A percentile compares a stretch with the other conserved stretches of the same genome.
These are phyloP conservation scores for Lerema accius DNA, from an alignment of 1,140 invertebrate species.

Conservation along the genomic window DNA sequence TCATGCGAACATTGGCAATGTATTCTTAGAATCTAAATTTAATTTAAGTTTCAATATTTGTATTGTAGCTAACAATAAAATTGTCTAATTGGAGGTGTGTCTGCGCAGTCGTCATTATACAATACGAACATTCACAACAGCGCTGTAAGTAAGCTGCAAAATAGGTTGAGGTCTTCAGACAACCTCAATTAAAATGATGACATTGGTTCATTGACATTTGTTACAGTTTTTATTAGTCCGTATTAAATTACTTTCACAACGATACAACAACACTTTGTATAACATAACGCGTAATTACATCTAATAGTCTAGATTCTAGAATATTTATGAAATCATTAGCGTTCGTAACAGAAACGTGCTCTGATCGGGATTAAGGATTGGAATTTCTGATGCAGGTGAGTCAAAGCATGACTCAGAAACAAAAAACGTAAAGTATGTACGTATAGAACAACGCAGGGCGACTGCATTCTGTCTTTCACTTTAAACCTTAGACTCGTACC, in stretches of 20 bases:
- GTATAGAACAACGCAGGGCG: not conserved
- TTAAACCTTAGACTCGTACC: not conserved
- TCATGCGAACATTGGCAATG: too few species aligned
- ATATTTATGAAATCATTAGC: not conserved
- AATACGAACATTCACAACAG: conserved; percentile 11
- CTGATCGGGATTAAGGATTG: conserved; percentile 6
- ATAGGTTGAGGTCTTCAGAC: conserved; percentile 20
- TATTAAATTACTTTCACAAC: conserved; percentile 4
- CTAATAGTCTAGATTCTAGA: not conserved
- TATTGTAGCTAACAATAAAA: not conserved
- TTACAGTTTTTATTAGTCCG: conserved; percentile 4
- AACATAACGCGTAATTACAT: not conserved
- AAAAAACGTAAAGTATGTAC: conserved; percentile 12
- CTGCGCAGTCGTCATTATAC: not conserved
- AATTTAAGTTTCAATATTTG: too few species aligned
- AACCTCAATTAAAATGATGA: conserved; percentile 15
- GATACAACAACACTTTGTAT: not conserved
- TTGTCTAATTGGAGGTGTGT: conserved; percentile 24
- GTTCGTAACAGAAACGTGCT: conserved; percentile 12
- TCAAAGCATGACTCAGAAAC: conserved; percentile 33
- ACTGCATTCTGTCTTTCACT: conserved; percentile 2
- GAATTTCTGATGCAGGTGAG: conserved; percentile 22
- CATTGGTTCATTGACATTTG: conserved; percentile 23
- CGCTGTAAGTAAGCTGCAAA: conserved; percentile 6
- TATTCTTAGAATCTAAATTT: too few species aligned